These are phyloP conservation scores for Hylaeus volcanicus DNA, from an alignment of 1,140 invertebrate species.

Conservation along the genomic window DNA sequence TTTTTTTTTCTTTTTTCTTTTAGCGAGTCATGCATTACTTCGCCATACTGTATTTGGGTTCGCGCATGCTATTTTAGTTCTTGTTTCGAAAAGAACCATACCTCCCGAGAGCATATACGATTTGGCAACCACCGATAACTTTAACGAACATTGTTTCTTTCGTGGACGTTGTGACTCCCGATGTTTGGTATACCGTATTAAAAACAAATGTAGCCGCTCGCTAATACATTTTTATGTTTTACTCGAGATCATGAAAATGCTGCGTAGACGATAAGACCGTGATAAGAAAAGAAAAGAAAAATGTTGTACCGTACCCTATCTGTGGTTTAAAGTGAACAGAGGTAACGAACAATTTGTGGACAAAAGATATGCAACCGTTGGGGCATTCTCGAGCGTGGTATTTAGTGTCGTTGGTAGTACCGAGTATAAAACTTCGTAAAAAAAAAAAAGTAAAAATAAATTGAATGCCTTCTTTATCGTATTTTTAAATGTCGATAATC, in stretches of 20 bases:
- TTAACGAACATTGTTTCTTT: slow-evolving; percentile 48
- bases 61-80: slow-evolving; percentile 41
- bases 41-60: slow-evolving; percentile 65
- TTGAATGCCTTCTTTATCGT: slow-evolving; percentile 34
- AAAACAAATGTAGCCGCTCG: slow-evolving; percentile 38
- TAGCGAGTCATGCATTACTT: slow-evolving; percentile 53
- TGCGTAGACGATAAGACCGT: slow-evolving; percentile 35
- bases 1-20: not conserved
- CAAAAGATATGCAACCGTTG: slow-evolving; percentile 43
- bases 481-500: slow-evolving; percentile 28
- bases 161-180: slow-evolving; percentile 43
- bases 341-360: slow-evolving; percentile 37
- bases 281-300: slow-evolving; percentile 35
- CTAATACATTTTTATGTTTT: slow-evolving; percentile 48
- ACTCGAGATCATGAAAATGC: slow-evolving; percentile 47
- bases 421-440: slow-evolving; percentile 31
- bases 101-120: slow-evolving; percentile 37
- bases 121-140: slow-evolving; percentile 31
- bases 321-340: slow-evolving; percentile 26
- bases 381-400: slow-evolving; percentile 40
- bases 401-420: slow-evolving; percentile 28
- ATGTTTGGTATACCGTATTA: slow-evolving; percentile 33
- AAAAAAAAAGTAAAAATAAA: not conserved
- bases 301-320: not conserved
- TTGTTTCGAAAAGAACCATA: slow-evolving; percentile 48